Conservation (phyloP, 2,797 vertebrate genomes). For the Paedocypris micromegethes region DNA sequence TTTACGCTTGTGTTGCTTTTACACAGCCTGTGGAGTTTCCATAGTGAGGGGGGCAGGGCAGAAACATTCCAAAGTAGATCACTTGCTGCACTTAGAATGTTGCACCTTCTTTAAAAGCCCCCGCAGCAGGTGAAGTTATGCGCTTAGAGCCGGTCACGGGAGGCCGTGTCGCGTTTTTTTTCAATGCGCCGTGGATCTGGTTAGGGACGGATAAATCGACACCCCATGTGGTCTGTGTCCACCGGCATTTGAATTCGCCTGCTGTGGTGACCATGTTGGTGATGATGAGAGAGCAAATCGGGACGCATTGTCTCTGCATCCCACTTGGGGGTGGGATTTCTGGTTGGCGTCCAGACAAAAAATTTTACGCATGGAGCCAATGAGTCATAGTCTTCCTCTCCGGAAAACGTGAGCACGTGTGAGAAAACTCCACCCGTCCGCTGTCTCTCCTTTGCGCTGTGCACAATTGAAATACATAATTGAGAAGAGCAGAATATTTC, state of each 20-base stretch:
- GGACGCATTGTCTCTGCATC: constrained; percentile 54
- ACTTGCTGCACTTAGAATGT: constrained; percentile 48
- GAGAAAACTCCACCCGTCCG: constrained; percentile 56
- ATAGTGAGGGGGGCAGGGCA: constrained; percentile 14
- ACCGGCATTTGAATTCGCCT: constrained; percentile 31
- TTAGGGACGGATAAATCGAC: constrained; percentile 9
- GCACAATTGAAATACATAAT: constrained; percentile 43
- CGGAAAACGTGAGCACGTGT: constrained; percentile 60
- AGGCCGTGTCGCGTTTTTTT: not conserved
- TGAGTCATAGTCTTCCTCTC: constrained; percentile 65
- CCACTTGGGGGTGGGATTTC: constrained; percentile 21
- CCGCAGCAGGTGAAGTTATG: constrained; percentile 23
- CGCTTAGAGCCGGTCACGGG: not conserved
- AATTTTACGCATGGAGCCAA: constrained; percentile 59
- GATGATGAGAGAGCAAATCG: constrained; percentile 41
- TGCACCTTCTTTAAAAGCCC: constrained; percentile 27
- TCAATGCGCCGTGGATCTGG: not conserved
- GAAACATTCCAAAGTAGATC: constrained; percentile 21
- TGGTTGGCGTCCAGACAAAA: constrained; percentile 58
- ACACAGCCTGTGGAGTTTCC: constrained; percentile 15
- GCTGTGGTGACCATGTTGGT: constrained; percentile 24
- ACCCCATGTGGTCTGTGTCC: constrained; percentile 13
- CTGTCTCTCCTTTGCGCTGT: constrained; percentile 39
- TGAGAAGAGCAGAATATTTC: constrained; percentile 40
- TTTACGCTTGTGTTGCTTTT: constrained; percentile 14